These are phyloP conservation scores for Acomys russatus DNA, from an alignment of 2,797 vertebrate genomes.

Conservation along the genomic window DNA sequence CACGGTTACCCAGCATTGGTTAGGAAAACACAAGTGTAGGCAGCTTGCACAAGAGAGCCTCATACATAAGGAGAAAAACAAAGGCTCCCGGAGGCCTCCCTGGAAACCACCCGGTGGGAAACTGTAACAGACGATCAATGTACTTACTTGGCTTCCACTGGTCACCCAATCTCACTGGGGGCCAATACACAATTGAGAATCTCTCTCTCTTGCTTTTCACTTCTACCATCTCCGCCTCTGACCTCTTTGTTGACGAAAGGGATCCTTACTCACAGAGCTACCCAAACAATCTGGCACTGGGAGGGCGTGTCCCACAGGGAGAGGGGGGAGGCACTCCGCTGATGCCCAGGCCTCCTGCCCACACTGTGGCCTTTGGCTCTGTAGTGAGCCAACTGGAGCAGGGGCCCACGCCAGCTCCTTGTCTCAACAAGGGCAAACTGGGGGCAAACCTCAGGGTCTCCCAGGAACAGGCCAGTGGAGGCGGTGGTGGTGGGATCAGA, in stretches of 20 bases:
- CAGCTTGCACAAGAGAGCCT: slow-evolving; percentile 26
- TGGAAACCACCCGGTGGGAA: slow-evolving; percentile 91
- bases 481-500: no score
- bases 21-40: slow-evolving; percentile 51
- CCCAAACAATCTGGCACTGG: neutral
- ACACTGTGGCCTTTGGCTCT: neutral
- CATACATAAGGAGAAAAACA: slow-evolving; percentile 32
- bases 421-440: accelerated
- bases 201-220: neutral
- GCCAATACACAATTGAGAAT: neutral
- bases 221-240: neutral
- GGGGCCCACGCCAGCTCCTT: neutral
- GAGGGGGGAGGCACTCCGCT: neutral
- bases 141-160: slow-evolving; percentile 6
- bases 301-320: neutral
- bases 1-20: neutral
- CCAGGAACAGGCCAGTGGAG: neutral
- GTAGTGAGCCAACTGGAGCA: neutral
- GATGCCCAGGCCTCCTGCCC: neutral
- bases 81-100: slow-evolving; percentile 80
- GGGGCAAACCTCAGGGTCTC: neutral
- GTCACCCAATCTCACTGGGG: neutral
- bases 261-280: neutral
- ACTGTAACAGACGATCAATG: slow-evolving; percentile 51
- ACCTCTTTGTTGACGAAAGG: neutral